Percentiles rank a stretch among this genome's conserved stretches.
Conservation (phyloP, 2,113 vertebrate genomes). For the Corythornis cristatus region DNA sequence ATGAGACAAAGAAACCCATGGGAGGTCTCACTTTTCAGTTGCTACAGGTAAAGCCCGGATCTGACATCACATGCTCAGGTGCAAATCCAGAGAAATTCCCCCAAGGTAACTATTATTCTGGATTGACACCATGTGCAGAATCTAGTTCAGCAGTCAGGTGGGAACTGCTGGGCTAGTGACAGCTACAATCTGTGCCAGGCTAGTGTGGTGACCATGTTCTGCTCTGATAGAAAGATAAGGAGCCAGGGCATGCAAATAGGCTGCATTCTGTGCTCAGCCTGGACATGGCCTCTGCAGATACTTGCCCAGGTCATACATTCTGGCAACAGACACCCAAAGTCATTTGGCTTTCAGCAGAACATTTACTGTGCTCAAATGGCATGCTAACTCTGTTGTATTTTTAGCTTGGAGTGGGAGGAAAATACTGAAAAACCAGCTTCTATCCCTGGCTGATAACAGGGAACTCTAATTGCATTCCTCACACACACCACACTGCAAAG, state of each 20-base stretch:
- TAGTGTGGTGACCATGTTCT: not conserved
- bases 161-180: not conserved
- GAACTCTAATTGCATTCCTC: slow-evolving; percentile 15
- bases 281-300: slow-evolving; percentile 14
- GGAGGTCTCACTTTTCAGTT: not conserved
- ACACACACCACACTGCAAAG: not conserved
- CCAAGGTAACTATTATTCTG: not conserved
- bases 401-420: slow-evolving; percentile 56
- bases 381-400: slow-evolving; percentile 53
- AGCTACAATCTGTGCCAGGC: slow-evolving; percentile 37
- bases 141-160: not conserved
- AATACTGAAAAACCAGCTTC: slow-evolving; percentile 40
- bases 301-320: slow-evolving; percentile 30
- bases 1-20: not conserved
- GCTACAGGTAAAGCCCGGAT: not conserved
- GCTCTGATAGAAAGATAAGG: slow-evolving; percentile 43
- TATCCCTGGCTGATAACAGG: slow-evolving; percentile 14
- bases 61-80: not conserved
- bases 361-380: slow-evolving; percentile 53
- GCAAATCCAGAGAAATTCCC: slow-evolving; percentile 23
- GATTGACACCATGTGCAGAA: not conserved
- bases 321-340: slow-evolving; percentile 27
- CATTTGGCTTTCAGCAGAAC: slow-evolving; percentile 20
- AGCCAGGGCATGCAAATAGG: slow-evolving; percentile 12
- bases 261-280: not conserved